A percentile compares a stretch with the other conserved stretches of the same genome.
Conservation (phyloP, 2,888 invertebrate species). For the Colletes collaris region DNA sequence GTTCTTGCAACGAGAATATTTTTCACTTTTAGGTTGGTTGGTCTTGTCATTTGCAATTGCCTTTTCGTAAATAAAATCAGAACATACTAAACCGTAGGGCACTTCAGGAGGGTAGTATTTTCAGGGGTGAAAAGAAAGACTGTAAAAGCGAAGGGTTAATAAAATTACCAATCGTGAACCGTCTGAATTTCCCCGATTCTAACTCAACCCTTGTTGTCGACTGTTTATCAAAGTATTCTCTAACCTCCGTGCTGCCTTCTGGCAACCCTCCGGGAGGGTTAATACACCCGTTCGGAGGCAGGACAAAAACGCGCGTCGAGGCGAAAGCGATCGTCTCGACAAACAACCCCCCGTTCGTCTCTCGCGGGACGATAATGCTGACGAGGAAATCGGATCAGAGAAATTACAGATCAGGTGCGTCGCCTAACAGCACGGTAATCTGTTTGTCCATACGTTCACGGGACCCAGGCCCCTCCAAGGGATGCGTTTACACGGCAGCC, state of each 20-base stretch:
- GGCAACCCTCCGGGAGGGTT: conserved; percentile 14
- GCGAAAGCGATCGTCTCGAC: conserved; percentile 35
- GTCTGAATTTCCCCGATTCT: too few species aligned
- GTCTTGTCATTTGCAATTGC: too few species aligned
- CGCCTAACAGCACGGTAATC: conserved; percentile 62
- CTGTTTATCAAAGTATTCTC: conserved; percentile 13
- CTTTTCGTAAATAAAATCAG: too few species aligned
- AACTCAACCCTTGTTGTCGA: conserved; percentile 8
- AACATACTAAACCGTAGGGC: too few species aligned
- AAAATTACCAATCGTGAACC: too few species aligned
- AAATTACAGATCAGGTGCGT: conserved; percentile 33
- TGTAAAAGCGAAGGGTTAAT: too few species aligned
- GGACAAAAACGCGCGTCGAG: conserved; percentile 33
- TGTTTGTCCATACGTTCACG: conserved; percentile 47
- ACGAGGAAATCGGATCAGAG: conserved; percentile 45
- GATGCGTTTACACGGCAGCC: conserved; percentile 33
- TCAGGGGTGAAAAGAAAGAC: too few species aligned
- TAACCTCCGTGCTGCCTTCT: not conserved
- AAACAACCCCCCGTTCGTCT: conserved; percentile 9
- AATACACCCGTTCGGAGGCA: not conserved
- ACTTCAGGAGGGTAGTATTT: too few species aligned
- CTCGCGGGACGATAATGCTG: conserved; percentile 15
- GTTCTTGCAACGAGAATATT: too few species aligned
- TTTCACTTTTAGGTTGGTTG: too few species aligned
- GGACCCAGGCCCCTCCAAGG: conserved; percentile 8